Base-by-base conservation (phyloP, 2,888 invertebrate genomes). In the Scaptomyza caliginosa region DNA sequence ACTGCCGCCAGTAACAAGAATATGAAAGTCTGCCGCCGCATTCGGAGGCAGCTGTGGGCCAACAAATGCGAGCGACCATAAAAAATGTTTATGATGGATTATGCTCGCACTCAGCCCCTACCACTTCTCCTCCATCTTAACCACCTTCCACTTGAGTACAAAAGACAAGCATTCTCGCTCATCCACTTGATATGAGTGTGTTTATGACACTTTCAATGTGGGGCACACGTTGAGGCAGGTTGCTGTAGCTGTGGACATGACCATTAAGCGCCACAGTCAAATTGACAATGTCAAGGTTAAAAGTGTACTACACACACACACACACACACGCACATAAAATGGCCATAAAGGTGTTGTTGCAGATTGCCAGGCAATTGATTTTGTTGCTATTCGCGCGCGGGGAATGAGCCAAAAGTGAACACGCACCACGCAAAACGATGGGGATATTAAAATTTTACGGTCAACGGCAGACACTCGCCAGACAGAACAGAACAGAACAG, bases 41-140 rank as follows among this genome's bases (percentile, higher is more conserved):
- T 40, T 2, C 24, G 6, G 54, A 17, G 24, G 42, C 21, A 43
- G 42, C 65, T 52, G 75, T 52, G 66, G 70, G 66, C 78, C 32
- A 32, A 32, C 79, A 74, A 77, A 70, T 82, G 80, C 86, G 86
- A 83, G 74, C 69, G 71, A 50, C 62, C 77, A 88, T 88, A 89
- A 87, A 89, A 89, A 83, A 86, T 87, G 79, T 83, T 88, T 87
- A 88, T 89, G 86, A 77, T 86, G 75, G 76, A 81, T 88, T 88
- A 80, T 89, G 75, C 70, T 84, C 58, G 52, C 71, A 59, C 55
- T 67, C 16, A n/a, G 46, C 51, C 62, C 46, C 62, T 36, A 17
- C 23, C 17, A 8, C 17, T 23, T 11, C 23, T 16, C 3, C 17
- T 16, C 2, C 10, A 3, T 13, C 17, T 24, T 13, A 5, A 8